phyloP scores from a whole-genome alignment of 92 coral and sea anemone species.

The Pocillopora meandrina region DNA sequence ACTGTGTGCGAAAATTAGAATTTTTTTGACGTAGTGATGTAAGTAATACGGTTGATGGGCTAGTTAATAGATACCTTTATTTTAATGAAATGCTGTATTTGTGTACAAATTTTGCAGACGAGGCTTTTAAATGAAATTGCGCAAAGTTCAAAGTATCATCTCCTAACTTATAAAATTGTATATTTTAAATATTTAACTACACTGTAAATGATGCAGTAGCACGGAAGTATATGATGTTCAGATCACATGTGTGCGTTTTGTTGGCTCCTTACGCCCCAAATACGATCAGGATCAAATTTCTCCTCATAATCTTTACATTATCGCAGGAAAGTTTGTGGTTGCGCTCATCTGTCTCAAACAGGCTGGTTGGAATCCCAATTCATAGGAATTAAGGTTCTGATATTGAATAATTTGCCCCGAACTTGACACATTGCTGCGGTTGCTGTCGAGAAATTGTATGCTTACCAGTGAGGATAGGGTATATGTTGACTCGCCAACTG shows the following conservation, averaged over 20 bases:
- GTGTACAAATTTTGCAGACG: slow-evolving; percentile 43
- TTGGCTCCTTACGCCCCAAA: not conserved
- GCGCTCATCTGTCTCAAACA: too few species aligned
- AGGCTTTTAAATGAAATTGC: slow-evolving; percentile 38
- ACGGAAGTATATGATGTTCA: slow-evolving; percentile 30
- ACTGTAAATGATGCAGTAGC: slow-evolving; percentile 48
- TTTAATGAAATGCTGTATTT: slow-evolving; percentile 39
- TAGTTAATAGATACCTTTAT: slow-evolving; percentile 18
- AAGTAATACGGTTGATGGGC: not conserved
- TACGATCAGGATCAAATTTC: too few species aligned
- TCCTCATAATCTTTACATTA: too few species aligned
- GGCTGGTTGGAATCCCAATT: too few species aligned
- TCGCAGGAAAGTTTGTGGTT: too few species aligned
- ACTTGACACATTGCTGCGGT: too few species aligned
- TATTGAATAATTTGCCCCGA: too few species aligned
- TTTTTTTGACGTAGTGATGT: slow-evolving; percentile 15
- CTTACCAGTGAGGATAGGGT: too few species aligned
- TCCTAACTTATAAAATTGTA: slow-evolving; percentile 52
- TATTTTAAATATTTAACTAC: slow-evolving; percentile 58
- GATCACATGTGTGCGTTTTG: not conserved
- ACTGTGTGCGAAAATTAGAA: not conserved
- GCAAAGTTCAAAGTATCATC: slow-evolving; percentile 28
- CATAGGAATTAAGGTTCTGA: too few species aligned
- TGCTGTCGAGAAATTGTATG: too few species aligned
- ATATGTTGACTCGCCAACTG: too few species aligned